A percentile compares a stretch with the other conserved stretches of the same genome.
Evolutionary conservation across 1,140 invertebrate genomes (phyloP).

Genomic region (Cataglyphis hispanica): DNA sequence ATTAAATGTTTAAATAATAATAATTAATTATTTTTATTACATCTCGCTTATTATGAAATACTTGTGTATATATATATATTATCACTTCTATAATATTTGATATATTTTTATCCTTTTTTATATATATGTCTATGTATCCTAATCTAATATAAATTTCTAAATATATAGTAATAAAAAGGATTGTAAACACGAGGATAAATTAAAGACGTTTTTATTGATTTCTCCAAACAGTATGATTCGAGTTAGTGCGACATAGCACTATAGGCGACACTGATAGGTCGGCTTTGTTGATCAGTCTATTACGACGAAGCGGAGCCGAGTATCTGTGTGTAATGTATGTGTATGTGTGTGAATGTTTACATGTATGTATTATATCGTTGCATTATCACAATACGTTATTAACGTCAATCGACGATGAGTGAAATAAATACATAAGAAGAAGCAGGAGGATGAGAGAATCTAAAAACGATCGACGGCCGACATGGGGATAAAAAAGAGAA

Average conservation of each 20-base stretch:
- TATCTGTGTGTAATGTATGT: slow-evolving; percentile 27
- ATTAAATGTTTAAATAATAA: not conserved
- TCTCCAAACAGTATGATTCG: slow-evolving; percentile 68
- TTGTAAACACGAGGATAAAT: slow-evolving; percentile 58
- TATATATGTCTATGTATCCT: not conserved
- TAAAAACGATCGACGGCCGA: slow-evolving; percentile 53
- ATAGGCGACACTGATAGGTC: slow-evolving; percentile 61
- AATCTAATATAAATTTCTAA: not conserved
- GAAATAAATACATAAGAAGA: slow-evolving; percentile 67
- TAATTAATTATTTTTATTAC: not conserved
- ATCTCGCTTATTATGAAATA: not conserved
- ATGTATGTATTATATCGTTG: slow-evolving; percentile 55
- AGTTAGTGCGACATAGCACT: slow-evolving; percentile 63
- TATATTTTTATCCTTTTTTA: not conserved
- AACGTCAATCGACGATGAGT: slow-evolving; percentile 61
- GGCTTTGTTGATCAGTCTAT: slow-evolving; percentile 70
- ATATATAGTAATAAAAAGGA: slow-evolving; percentile 16
- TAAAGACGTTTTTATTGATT: slow-evolving; percentile 73
- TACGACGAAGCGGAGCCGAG: slow-evolving; percentile 68
- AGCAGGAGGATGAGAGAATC: slow-evolving; percentile 55
- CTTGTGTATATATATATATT: not conserved
- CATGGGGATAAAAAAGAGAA: slow-evolving; percentile 37
- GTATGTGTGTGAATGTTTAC: slow-evolving; percentile 8
- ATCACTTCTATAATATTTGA: not conserved
- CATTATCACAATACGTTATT: slow-evolving; percentile 71